Percentiles rank a stretch among this genome's conserved stretches.
phyloP scores from a whole-genome alignment of 2,797 vertebrate genomes.

The Falco concolor region DNA sequence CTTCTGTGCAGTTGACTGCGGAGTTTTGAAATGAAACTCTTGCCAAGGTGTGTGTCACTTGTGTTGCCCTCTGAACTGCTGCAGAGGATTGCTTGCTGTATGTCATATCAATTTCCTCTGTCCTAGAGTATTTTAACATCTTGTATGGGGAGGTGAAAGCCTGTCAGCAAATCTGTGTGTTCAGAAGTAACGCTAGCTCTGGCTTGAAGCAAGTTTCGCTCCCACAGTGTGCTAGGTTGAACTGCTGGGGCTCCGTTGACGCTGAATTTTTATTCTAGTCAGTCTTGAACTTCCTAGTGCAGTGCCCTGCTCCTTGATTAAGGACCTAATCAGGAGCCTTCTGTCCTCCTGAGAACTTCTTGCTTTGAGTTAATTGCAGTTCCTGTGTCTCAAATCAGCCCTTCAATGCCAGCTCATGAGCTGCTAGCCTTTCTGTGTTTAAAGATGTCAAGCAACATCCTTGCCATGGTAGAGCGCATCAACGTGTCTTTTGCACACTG shows the following conservation, averaged over 20 bases:
- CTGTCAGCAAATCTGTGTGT: background rate
- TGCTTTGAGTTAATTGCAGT: background rate
- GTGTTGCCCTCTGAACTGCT: background rate
- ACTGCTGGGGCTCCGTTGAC: background rate
- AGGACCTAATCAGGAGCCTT: background rate
- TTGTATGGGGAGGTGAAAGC: background rate
- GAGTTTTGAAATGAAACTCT: background rate
- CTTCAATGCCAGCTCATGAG: background rate
- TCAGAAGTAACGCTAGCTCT: background rate
- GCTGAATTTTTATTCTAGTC: background rate
- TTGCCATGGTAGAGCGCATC: accelerated
- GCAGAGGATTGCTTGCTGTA: background rate
- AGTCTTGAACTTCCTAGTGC: background rate
- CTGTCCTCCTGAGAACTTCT: background rate
- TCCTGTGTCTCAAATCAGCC: background rate
- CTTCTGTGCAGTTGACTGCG: background rate
- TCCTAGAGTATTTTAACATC: background rate
- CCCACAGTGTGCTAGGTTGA: accelerated
- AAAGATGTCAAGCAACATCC: background rate
- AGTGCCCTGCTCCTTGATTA: background rate
- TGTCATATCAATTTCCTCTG: background rate
- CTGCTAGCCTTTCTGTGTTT: background rate
- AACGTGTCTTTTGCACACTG: background rate
- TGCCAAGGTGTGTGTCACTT: background rate
- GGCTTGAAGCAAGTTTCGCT: background rate